Percentiles rank a stretch among this genome's conserved stretches.
Evolutionary conservation across 1,140 invertebrate genomes (phyloP).

Genomic region (Drosophila oshimai): DNA sequence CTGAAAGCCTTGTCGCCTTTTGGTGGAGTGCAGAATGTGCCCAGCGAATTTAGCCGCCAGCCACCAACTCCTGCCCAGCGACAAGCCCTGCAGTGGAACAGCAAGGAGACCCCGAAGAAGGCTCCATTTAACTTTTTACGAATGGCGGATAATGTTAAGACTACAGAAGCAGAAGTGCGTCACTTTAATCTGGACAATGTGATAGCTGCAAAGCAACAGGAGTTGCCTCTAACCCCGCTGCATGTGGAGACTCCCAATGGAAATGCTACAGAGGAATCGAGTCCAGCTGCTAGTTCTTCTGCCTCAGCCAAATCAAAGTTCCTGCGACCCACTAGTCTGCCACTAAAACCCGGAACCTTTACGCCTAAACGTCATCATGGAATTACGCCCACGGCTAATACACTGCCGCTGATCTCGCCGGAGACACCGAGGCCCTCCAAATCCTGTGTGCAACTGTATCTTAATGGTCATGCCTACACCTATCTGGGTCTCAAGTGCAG

Average conservation of each 20-base stretch:
- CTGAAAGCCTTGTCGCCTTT: conserved; percentile 65
- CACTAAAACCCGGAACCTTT: conserved; percentile 91
- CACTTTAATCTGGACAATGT: conserved; percentile 85
- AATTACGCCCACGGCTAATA: conserved; percentile 89
- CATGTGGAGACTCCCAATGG: conserved; percentile 23
- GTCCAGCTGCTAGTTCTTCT: neutral
- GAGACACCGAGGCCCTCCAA: conserved; percentile 95
- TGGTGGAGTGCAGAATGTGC: conserved; percentile 74
- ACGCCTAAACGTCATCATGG: conserved; percentile 90
- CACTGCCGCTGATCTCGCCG: conserved; percentile 91
- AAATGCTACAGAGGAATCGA: neutral
- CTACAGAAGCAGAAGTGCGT: conserved; percentile 72
- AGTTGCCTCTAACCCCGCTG: neutral
- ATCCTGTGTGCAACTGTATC: conserved; percentile 92
- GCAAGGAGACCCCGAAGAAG: conserved; percentile 26
- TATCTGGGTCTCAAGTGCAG: conserved; percentile 95
- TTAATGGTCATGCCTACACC: conserved; percentile 96
- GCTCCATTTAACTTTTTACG: conserved; percentile 70
- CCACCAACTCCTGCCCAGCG: conserved; percentile 69
- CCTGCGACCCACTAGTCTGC: conserved; percentile 89
- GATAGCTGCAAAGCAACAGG: neutral
- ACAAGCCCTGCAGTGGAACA: conserved; percentile 68
- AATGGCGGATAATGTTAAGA: conserved; percentile 76
- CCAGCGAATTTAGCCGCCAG: conserved; percentile 71
- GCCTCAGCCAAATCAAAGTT: conserved; percentile 84